Evolutionary conservation across 2,113 vertebrate species (phyloP), one percentile per base, ranked within the genome.

Genomic region (Campylomormyrus numenius): DNA sequence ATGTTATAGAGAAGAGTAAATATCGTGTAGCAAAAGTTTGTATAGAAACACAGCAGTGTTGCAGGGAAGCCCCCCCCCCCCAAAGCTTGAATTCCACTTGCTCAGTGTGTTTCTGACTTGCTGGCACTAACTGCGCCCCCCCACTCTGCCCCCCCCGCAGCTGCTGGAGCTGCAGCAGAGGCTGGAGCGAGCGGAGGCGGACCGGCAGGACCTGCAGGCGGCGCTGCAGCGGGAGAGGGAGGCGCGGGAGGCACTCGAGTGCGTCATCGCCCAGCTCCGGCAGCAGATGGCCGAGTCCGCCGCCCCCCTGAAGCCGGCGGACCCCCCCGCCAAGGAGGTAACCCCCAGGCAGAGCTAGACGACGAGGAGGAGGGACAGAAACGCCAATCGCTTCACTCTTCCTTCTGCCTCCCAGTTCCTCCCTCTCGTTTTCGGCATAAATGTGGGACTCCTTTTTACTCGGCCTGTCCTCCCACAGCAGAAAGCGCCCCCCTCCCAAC

Each of bases 161-260:
- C 94, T 99, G 92, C 97, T 96, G 45, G 98, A 99, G 92, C 91
- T 99, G 92, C 96, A 97, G 70, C 96, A 97, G 94, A 96, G 98
- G 90, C 77, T 99, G 95, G 97, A 98, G 91, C 96, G 96, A 0
- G 98, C 98, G 0, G 98, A 99, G 94, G 96, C 97, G 0, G 98
- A 99, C 45, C 96, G 98, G n/a, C 96, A 97, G 93, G 98, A 99
- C 91, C 97, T 99, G 90, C 98, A 99, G 87, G 98, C 98, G 86
- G 98, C 99, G 90, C 96, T 99, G 93, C 96, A 96, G 74, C 94
- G 96, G 92, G 98, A 99, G 89, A 96, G 98, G 87, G 98, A 99
- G 92, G 98, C 98, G 6, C 96, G 98, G 86, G 97, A 98, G 90
- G 97, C 97, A 89, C 92, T 99, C 89, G 98, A 99, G 96, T 93